Evolutionary conservation across 2,797 vertebrate species (phyloP).

Genomic region (Bucorvus abyssinicus): DNA sequence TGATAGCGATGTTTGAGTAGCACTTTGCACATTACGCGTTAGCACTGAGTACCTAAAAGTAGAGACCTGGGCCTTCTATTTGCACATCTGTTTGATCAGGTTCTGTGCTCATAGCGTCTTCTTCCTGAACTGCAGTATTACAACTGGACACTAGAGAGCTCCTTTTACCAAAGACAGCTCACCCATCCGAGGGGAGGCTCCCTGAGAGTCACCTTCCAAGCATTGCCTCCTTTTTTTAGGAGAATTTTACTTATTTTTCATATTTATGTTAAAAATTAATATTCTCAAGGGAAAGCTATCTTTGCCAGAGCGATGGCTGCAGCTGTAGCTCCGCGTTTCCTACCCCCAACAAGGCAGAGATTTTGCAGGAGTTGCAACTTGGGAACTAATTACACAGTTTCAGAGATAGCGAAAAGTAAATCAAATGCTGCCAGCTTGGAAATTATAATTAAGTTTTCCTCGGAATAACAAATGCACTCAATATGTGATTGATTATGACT

Average conservation of each 20-base stretch:
- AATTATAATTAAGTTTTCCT: constrained; percentile 61
- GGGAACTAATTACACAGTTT: constrained; percentile 42
- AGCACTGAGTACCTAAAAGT: not conserved
- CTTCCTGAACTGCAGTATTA: not conserved
- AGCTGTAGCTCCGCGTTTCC: not conserved
- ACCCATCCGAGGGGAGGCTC: not conserved
- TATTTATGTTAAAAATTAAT: constrained; percentile 13
- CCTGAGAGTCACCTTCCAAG: not conserved
- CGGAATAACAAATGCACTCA: constrained; percentile 33
- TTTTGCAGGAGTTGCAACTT: constrained; percentile 9
- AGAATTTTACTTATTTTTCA: not conserved
- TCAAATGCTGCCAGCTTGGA: constrained; percentile 51
- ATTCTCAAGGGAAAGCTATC: not conserved
- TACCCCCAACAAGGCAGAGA: not conserved
- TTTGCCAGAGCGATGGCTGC: not conserved
- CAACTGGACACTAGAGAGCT: constrained; percentile 41
- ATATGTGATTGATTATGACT: constrained; percentile 49
- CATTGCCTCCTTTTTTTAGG: not conserved
- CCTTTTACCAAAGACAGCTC: constrained; percentile 17
- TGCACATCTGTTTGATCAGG: not conserved
- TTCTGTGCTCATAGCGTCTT: not conserved
- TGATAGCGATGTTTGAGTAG: not conserved
- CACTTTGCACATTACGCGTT: not conserved
- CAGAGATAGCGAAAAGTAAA: constrained; percentile 46
- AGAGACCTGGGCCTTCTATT: not conserved